Evolutionary conservation across 1,140 invertebrate genomes (phyloP).

Genomic region (Drosophila auraria): DNA sequence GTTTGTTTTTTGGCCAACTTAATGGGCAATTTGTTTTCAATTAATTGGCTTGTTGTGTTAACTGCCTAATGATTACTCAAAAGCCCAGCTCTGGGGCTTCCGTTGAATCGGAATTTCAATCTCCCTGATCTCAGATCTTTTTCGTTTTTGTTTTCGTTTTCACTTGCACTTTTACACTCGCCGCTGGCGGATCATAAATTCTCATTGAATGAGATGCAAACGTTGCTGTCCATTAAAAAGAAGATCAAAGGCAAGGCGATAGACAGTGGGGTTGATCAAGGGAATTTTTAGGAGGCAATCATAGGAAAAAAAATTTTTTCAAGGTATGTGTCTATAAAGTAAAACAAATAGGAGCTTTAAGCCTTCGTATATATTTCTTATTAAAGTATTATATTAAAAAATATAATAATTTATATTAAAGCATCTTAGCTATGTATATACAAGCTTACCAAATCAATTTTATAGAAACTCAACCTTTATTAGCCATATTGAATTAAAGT

Average conservation of each 20-base stretch:
- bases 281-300: too few species aligned
- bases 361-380: not conserved
- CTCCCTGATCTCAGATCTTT: conserved; percentile 12
- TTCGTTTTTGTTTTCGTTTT: conserved; percentile 27
- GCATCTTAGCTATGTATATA: not conserved
- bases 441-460: not conserved
- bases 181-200: conserved; percentile 38
- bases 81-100: conserved; percentile 44
- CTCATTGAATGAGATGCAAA: conserved; percentile 30
- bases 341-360: too few species aligned
- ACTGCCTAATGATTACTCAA: conserved; percentile 59
- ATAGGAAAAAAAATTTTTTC: not conserved
- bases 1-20: conserved; percentile 64
- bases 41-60: conserved; percentile 81
- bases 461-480: not conserved
- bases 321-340: too few species aligned
- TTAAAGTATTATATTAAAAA: not conserved
- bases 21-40: conserved; percentile 81
- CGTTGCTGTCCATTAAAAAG: conserved; percentile 23
- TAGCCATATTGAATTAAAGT: not conserved
- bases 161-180: conserved; percentile 33
- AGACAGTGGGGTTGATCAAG: conserved; percentile 31
- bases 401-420: not conserved
- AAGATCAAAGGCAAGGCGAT: conserved; percentile 37
- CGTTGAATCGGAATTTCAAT: conserved; percentile 32